Percentiles rank a stretch among this genome's conserved stretches.
Evolutionary conservation across 2,888 invertebrate genomes (phyloP).

Genomic region (Synergus itoensis): DNA sequence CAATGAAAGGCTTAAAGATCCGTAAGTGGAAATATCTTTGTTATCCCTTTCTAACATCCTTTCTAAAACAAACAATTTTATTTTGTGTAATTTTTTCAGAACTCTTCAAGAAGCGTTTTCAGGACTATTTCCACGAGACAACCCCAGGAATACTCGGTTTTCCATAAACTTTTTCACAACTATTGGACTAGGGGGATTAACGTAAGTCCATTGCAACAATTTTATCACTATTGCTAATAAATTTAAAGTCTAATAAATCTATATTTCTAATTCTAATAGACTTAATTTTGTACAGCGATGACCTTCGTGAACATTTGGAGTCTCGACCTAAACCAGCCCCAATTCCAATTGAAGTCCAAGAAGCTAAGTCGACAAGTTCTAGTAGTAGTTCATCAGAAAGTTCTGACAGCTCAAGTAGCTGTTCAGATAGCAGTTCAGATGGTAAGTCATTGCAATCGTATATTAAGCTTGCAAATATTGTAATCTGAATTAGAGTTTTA

Average conservation of each 20-base stretch:
- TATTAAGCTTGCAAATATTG: neutral
- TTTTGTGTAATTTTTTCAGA: constrained; percentile 79
- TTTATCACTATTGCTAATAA: constrained; percentile 4
- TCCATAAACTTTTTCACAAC: constrained; percentile 83
- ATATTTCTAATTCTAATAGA: constrained; percentile 34
- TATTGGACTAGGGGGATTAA: constrained; percentile 92
- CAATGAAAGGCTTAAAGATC: constrained; percentile 93
- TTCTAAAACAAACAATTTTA: neutral
- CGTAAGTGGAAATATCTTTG: constrained; percentile 81
- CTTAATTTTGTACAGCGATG: constrained; percentile 81
- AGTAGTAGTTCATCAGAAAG: constrained; percentile 52
- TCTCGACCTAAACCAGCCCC: constrained; percentile 82
- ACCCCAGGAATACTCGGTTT: constrained; percentile 97
- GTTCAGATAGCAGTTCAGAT: constrained; percentile 37
- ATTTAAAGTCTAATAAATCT: neutral
- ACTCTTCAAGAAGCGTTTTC: constrained; percentile 92
- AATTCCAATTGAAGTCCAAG: constrained; percentile 45
- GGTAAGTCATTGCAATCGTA: neutral
- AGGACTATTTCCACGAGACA: constrained; percentile 96
- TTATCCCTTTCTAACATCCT: neutral
- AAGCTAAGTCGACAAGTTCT: constrained; percentile 59
- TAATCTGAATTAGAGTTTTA: neutral
- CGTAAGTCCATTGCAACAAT: constrained; percentile 79
- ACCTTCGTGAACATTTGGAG: constrained; percentile 92
- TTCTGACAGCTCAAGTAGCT: too few species aligned